Percentiles rank a stretch among this genome's conserved stretches.
These are phyloP conservation scores for Typhlichthys eigenmanni DNA, from an alignment of 2,797 vertebrate genomes.

Conservation along the genomic window DNA sequence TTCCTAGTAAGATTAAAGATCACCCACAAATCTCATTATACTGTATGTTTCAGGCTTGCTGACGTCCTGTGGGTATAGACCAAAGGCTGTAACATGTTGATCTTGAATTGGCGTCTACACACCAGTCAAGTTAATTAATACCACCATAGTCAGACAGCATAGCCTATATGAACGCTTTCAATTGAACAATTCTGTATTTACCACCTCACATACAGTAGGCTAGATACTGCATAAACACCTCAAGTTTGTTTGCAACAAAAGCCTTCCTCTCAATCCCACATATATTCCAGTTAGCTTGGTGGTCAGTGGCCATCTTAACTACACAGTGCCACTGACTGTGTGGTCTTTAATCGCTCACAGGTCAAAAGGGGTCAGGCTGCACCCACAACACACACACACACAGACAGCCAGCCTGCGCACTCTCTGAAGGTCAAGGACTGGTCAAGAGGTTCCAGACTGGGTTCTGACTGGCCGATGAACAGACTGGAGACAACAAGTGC, in stretches of 20 bases:
- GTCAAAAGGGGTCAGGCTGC: constrained; percentile 28
- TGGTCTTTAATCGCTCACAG: constrained; percentile 25
- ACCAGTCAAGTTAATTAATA: not conserved
- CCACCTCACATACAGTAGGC: not conserved
- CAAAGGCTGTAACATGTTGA: not conserved
- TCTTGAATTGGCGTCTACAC: not conserved
- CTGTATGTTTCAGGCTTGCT: not conserved
- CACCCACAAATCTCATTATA: not conserved
- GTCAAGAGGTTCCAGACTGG: constrained; percentile 44
- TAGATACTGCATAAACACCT: not conserved
- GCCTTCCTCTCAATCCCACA: not conserved
- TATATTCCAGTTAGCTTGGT: not conserved
- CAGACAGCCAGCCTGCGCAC: constrained; percentile 10
- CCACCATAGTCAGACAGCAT: not conserved
- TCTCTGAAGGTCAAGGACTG: constrained; percentile 43
- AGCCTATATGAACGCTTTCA: not conserved
- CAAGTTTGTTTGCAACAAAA: not conserved
- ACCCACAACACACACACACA: constrained; percentile 2
- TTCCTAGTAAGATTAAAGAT: not conserved
- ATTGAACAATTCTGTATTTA: not conserved
- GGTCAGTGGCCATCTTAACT: not conserved
- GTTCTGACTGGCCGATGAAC: constrained; percentile 45
- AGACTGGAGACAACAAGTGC: constrained; percentile 25
- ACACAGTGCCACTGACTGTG: constrained; percentile 19
- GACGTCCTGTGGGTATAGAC: not conserved